Evolutionary conservation across 2,888 invertebrate genomes (phyloP).

Genomic region (Erebia palarica): DNA sequence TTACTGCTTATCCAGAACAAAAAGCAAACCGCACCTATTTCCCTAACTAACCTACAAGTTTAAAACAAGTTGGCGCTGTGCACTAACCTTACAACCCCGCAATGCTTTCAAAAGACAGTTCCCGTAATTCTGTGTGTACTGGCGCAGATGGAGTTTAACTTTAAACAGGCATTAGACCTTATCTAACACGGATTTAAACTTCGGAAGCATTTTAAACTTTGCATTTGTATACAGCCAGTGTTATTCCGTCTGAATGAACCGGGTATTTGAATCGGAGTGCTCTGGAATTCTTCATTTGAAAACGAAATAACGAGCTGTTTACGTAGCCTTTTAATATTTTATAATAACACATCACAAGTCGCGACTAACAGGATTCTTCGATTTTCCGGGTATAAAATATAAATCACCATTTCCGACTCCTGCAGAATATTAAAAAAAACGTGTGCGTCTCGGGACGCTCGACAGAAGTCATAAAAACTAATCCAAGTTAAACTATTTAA

Average conservation of each 20-base stretch:
- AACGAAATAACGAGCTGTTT: neutral
- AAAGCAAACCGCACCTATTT: neutral
- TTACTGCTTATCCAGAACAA: neutral
- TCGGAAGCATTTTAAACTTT: slow-evolving; percentile 24
- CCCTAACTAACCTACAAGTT: slow-evolving; percentile 18
- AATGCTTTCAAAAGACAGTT: slow-evolving; percentile 22
- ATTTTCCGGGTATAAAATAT: too few relatives aligned
- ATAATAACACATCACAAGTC: too few relatives aligned
- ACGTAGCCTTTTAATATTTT: too few relatives aligned
- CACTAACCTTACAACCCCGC: slow-evolving; percentile 15
- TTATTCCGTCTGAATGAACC: slow-evolving; percentile 11
- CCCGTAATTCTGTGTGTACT: slow-evolving; percentile 17
- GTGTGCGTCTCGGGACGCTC: too few relatives aligned
- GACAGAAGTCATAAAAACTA: too few relatives aligned
- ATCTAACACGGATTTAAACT: slow-evolving; percentile 28
- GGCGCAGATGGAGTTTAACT: slow-evolving; percentile 23
- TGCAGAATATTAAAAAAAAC: too few relatives aligned
- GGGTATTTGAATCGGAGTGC: slow-evolving; percentile 1
- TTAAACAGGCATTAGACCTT: slow-evolving; percentile 29
- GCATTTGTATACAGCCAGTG: slow-evolving; percentile 12
- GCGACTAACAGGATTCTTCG: too few relatives aligned
- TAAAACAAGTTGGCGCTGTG: slow-evolving; percentile 12
- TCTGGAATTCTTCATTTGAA: slow-evolving; percentile 11
- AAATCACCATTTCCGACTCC: too few relatives aligned
- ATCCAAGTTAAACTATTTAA: too few relatives aligned